A percentile compares a stretch with the other conserved stretches of the same genome.
Evolutionary conservation across 1,140 invertebrate species (phyloP).

Genomic region (Dinoponera quadriceps): DNA sequence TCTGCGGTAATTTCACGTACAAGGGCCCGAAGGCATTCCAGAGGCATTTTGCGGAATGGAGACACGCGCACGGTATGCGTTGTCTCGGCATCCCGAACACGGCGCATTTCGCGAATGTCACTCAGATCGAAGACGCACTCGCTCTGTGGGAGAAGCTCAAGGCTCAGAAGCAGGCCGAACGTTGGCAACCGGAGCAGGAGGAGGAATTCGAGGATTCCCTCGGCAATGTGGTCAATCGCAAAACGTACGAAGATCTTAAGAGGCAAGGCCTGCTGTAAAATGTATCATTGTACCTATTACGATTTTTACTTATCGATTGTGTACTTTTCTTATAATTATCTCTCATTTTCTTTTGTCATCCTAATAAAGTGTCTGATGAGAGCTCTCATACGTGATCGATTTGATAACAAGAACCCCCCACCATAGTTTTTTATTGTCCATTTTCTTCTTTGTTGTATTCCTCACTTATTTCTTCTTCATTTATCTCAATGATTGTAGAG

Average conservation of each 20-base stretch:
- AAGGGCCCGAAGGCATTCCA: slow-evolving; percentile 99
- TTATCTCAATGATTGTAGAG: slow-evolving; percentile 1
- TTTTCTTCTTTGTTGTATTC: not conserved
- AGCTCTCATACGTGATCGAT: not conserved
- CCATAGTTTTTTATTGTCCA: not conserved
- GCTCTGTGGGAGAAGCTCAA: slow-evolving; percentile 99
- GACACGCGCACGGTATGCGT: slow-evolving; percentile 99
- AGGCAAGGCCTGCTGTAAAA: slow-evolving; percentile 96
- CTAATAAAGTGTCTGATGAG: not conserved
- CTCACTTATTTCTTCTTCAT: too few species aligned
- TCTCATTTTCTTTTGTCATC: slow-evolving; percentile 9
- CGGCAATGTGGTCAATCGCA: slow-evolving; percentile 99
- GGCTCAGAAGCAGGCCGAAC: slow-evolving; percentile 96
- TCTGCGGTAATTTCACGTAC: slow-evolving; percentile 99
- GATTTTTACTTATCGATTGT: not conserved
- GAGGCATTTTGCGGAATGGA: slow-evolving; percentile 99
- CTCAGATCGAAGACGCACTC: slow-evolving; percentile 99
- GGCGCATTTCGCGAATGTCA: slow-evolving; percentile 99
- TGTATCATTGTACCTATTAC: not conserved
- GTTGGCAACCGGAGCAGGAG: slow-evolving; percentile 98
- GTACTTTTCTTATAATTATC: too few species aligned
- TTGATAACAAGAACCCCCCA: not conserved
- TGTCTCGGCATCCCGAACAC: slow-evolving; percentile 99
- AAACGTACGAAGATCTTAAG: slow-evolving; percentile 99
- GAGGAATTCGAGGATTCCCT: slow-evolving; percentile 99